These are phyloP conservation scores for Polydesmus complanatus DNA, from an alignment of 2,888 invertebrate genomes.

Conservation along the genomic window DNA sequence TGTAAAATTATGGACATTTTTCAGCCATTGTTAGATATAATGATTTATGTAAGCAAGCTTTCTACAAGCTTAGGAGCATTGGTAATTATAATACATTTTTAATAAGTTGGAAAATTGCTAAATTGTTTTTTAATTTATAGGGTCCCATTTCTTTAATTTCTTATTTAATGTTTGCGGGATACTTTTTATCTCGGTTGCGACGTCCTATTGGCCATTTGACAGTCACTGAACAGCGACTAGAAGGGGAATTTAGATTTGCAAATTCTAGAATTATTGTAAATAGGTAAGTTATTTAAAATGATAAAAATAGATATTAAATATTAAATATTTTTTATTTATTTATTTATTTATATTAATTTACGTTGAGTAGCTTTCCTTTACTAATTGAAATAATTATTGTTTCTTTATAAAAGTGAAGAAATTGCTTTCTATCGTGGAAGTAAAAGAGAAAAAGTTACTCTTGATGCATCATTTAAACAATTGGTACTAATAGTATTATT, in stretches of 20 bases:
- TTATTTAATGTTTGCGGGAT: slow-evolving; percentile 75
- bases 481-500: slow-evolving; percentile 36
- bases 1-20: slow-evolving; percentile 19
- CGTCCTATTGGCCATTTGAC: slow-evolving; percentile 80
- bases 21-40: slow-evolving; percentile 76
- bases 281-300: no score
- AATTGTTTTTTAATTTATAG: slow-evolving; percentile 35
- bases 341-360: slow-evolving; percentile 1
- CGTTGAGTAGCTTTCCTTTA: neutral
- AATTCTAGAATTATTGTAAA: slow-evolving; percentile 93
- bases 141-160: slow-evolving; percentile 78
- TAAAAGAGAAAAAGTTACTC: slow-evolving; percentile 65
- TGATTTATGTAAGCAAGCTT: slow-evolving; percentile 80
- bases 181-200: slow-evolving; percentile 69
- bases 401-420: slow-evolving; percentile 54
- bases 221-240: slow-evolving; percentile 87
- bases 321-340: neutral
- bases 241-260: slow-evolving; percentile 94
- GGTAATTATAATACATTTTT: slow-evolving; percentile 29
- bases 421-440: slow-evolving; percentile 53
- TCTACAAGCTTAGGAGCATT: slow-evolving; percentile 70
- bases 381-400: neutral
- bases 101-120: neutral
- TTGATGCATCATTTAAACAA: slow-evolving; percentile 77
- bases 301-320: no score